Conservation (phyloP, 2,888 invertebrate species). For the Portevinia maculata region DNA sequence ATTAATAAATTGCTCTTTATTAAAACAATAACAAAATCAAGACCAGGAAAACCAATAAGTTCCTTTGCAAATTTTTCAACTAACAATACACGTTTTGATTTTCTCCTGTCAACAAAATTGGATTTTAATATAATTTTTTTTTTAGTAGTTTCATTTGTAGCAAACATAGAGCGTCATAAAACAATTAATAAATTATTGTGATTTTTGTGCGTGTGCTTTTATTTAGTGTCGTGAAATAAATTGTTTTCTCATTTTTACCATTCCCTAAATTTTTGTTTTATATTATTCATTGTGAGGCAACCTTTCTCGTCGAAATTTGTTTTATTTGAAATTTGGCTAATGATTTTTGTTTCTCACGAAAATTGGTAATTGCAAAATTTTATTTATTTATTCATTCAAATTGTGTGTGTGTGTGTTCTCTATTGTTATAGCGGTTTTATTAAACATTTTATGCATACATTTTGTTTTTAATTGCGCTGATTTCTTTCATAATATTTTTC, state of each 20-base stretch:
- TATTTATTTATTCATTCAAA: not conserved
- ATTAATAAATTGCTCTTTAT: too few relatives aligned
- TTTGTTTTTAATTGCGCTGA: not conserved
- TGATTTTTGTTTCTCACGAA: not conserved
- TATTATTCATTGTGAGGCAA: slow-evolving; percentile 4
- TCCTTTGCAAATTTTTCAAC: not conserved
- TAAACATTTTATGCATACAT: not conserved
- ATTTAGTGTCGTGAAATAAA: slow-evolving; percentile 17
- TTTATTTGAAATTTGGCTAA: not conserved
- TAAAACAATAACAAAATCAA: not conserved
- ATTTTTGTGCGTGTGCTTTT: slow-evolving; percentile 14
- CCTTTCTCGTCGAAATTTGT: slow-evolving; percentile 9
- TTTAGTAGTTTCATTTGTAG: not conserved
- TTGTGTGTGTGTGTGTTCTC: not conserved
- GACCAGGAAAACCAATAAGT: not conserved
- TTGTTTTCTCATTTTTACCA: not conserved
- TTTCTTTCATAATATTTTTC: not conserved
- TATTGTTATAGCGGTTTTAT: too few relatives aligned
- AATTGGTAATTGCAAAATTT: slow-evolving; percentile 8
- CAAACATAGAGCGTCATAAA: too few relatives aligned
- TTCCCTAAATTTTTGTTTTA: not conserved
- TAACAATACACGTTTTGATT: not conserved
- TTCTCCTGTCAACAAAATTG: too few relatives aligned
- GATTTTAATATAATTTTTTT: too few relatives aligned
- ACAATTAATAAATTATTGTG: slow-evolving; percentile 12